Evolutionary conservation across 2,113 vertebrate genomes (phyloP).

Genomic region (Xiphophorus couchianus): DNA sequence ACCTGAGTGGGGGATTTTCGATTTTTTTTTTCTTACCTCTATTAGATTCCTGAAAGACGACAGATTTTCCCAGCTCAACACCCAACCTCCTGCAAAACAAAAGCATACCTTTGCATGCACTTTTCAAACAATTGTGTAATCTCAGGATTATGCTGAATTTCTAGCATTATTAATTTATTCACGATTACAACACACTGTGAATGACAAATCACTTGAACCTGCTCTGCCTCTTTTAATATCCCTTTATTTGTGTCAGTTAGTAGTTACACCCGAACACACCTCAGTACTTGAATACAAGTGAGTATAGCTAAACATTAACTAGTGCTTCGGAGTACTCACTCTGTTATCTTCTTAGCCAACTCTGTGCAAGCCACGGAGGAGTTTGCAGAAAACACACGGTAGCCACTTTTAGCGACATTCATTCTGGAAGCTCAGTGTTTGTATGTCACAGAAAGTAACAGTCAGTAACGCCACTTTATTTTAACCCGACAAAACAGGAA

Average conservation of each 20-base stretch:
- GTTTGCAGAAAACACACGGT: slow-evolving; percentile 94
- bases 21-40: slow-evolving; percentile 81
- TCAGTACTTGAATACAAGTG: background rate
- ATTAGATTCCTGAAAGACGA: slow-evolving; percentile 96
- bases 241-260: background rate
- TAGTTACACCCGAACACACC: background rate
- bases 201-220: background rate
- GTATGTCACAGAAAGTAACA: background rate
- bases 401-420: slow-evolving; percentile 93
- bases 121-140: background rate
- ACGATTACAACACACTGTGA: background rate
- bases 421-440: slow-evolving; percentile 72
- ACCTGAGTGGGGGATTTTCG: background rate
- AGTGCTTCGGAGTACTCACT: slow-evolving; percentile 77
- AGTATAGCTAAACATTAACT: slow-evolving; percentile 15
- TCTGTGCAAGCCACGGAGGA: slow-evolving; percentile 94
- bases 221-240: background rate
- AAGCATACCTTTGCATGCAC: background rate
- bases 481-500: background rate
- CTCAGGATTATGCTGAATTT: background rate
- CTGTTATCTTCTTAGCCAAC: slow-evolving; percentile 93
- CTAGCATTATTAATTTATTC: background rate
- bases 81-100: slow-evolving; percentile 86
- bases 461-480: background rate
- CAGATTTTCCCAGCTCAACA: slow-evolving; percentile 94